Percentiles rank a stretch among this genome's conserved stretches.
These are phyloP conservation scores for Microplitis deprimator DNA, from an alignment of 2,888 invertebrate species.

Conservation along the genomic window DNA sequence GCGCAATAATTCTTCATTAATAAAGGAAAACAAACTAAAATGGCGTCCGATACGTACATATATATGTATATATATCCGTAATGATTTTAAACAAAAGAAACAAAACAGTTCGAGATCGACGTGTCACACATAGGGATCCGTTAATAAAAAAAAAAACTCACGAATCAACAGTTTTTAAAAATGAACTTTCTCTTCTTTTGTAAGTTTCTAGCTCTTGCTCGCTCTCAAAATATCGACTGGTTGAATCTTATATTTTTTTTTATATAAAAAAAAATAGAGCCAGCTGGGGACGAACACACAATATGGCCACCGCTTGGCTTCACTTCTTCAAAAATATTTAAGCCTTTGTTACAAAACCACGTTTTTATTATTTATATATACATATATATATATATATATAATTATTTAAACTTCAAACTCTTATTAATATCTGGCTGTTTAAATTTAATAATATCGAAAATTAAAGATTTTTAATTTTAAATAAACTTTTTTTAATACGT, in stretches of 20 bases:
- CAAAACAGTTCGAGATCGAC: neutral
- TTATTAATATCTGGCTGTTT: neutral
- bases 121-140: no score
- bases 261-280: conserved; percentile 7
- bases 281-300: conserved; percentile 59
- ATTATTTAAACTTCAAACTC: neutral
- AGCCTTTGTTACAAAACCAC: neutral
- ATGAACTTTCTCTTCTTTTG: neutral
- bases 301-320: conserved; percentile 60
- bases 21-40: neutral
- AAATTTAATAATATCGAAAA: no score
- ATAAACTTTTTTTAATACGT: no score
- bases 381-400: no score
- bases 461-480: no score
- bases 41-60: neutral
- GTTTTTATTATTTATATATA: no score
- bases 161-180: no score
- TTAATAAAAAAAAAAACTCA: no score
- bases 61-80: neutral
- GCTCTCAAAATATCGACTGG: neutral
- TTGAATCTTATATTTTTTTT: neutral
- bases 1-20: neutral
- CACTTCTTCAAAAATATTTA: conserved; percentile 24
- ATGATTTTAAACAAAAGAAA: neutral
- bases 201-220: neutral